These are phyloP conservation scores for Sebastes steindachneri DNA, from an alignment of 2,797 vertebrate species.

Conservation along the genomic window DNA sequence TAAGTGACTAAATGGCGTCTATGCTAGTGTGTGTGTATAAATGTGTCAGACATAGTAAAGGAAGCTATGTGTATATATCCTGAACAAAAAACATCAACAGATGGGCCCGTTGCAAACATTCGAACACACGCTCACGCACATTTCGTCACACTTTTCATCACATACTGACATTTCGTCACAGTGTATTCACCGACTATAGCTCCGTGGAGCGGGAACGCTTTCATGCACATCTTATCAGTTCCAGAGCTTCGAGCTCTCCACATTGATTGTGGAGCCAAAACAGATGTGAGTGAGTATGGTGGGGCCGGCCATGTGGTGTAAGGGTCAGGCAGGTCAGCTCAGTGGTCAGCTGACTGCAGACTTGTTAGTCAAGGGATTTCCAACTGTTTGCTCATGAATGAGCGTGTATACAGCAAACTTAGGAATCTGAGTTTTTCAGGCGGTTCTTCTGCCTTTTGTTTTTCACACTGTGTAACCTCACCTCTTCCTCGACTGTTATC, in stretches of 20 bases:
- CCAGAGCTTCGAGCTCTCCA: background rate
- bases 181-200: slow-evolving; percentile 23
- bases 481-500: background rate
- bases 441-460: background rate
- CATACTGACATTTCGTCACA: slow-evolving; percentile 44
- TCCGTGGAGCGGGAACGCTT: slow-evolving; percentile 16
- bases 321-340: slow-evolving; percentile 6
- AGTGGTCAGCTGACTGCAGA: slow-evolving; percentile 8
- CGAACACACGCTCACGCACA: background rate
- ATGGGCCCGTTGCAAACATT: background rate
- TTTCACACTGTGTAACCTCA: background rate
- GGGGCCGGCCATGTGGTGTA: background rate
- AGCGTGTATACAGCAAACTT: too few species aligned
- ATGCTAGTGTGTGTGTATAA: background rate
- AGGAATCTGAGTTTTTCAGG: background rate
- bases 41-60: slow-evolving; percentile 5
- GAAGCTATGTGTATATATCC: background rate
- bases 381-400: background rate
- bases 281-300: slow-evolving; percentile 17
- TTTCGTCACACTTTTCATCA: slow-evolving; percentile 42
- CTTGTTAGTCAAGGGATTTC: background rate
- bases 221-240: slow-evolving; percentile 22
- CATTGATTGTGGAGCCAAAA: slow-evolving; percentile 30
- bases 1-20: background rate
- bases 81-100: slow-evolving; percentile 15